phyloP scores from a whole-genome alignment of 2,888 invertebrate genomes.

The Drosophila demipolita region DNA sequence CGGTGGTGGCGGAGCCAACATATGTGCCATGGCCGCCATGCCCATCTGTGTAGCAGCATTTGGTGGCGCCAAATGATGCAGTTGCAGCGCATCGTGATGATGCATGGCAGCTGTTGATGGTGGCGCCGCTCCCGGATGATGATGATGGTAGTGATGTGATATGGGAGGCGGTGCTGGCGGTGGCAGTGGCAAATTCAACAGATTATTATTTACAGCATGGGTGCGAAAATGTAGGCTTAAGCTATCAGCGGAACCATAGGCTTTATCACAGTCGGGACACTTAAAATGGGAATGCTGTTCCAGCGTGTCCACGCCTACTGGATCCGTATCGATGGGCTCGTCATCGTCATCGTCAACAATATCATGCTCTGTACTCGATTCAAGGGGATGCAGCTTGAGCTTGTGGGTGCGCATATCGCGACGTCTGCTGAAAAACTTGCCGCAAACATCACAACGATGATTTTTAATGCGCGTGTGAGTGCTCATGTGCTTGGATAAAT shows the following conservation, averaged over 20 bases:
- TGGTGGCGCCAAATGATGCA: conserved; percentile 70
- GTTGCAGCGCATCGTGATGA: conserved; percentile 64
- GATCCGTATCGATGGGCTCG: conserved; percentile 67
- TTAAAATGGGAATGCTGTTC: conserved; percentile 79
- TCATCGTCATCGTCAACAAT: conserved; percentile 76
- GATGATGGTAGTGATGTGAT: conserved; percentile 66
- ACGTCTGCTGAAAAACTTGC: conserved; percentile 86
- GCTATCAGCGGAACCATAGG: conserved; percentile 83
- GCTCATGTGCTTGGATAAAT: conserved; percentile 87
- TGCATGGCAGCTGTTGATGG: conserved; percentile 61
- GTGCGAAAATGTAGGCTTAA: conserved; percentile 84
- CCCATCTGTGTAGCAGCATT: conserved; percentile 80
- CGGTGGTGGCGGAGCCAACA: conserved; percentile 80
- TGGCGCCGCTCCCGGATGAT: conserved; percentile 61
- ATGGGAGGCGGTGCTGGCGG: conserved; percentile 63
- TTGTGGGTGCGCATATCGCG: conserved; percentile 86
- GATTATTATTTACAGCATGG: conserved; percentile 76
- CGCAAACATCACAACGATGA: conserved; percentile 87
- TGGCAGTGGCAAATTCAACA: conserved; percentile 75
- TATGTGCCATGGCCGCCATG: conserved; percentile 80
- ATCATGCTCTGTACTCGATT: conserved; percentile 70
- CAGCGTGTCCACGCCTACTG: conserved; percentile 66
- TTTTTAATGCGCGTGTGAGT: conserved; percentile 87
- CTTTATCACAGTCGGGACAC: conserved; percentile 85
- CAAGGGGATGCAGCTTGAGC: conserved; percentile 82